Conservation (phyloP, 2,797 vertebrate species). For the Tadarida brasiliensis region DNA sequence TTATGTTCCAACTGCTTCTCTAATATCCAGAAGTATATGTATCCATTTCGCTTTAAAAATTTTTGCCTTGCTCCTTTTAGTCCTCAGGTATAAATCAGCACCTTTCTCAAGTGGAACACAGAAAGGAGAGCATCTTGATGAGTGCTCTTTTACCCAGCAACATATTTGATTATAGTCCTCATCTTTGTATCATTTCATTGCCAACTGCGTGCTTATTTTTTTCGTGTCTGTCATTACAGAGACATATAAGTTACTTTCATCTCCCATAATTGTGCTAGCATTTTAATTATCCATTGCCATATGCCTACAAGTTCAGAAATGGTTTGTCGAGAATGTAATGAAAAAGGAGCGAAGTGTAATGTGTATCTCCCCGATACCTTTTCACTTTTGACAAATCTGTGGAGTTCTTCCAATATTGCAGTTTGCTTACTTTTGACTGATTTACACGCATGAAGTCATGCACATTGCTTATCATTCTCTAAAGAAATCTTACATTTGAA, state of each 20-base stretch:
- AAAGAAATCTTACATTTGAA: constrained; percentile 46
- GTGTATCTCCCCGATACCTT: background rate
- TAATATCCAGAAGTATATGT: constrained; percentile 49
- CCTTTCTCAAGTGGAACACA: constrained; percentile 45
- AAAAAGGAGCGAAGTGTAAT: constrained; percentile 29
- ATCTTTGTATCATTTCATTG: constrained; percentile 58
- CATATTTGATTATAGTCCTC: constrained; percentile 39
- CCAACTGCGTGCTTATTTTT: constrained; percentile 26
- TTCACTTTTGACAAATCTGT: constrained; percentile 49
- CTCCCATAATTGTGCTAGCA: constrained; percentile 69
- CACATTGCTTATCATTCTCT: constrained; percentile 28
- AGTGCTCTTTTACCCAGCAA: background rate
- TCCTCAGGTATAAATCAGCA: constrained; percentile 53
- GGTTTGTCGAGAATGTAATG: constrained; percentile 55
- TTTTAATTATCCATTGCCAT: constrained; percentile 79
- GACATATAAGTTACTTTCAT: constrained; percentile 65
- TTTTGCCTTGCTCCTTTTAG: background rate
- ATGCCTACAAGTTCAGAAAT: constrained; percentile 69
- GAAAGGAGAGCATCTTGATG: constrained; percentile 8
- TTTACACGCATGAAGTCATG: background rate
- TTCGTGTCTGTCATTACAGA: constrained; percentile 64
- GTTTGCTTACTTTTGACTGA: constrained; percentile 61
- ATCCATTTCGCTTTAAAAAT: constrained; percentile 62
- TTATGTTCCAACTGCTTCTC: constrained; percentile 63
- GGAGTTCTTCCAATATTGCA: background rate